Evolutionary conservation across 2,888 invertebrate species (phyloP), one percentile per base, ranked within the genome.

Genomic region (Pseudolycoriella hygida): DNA sequence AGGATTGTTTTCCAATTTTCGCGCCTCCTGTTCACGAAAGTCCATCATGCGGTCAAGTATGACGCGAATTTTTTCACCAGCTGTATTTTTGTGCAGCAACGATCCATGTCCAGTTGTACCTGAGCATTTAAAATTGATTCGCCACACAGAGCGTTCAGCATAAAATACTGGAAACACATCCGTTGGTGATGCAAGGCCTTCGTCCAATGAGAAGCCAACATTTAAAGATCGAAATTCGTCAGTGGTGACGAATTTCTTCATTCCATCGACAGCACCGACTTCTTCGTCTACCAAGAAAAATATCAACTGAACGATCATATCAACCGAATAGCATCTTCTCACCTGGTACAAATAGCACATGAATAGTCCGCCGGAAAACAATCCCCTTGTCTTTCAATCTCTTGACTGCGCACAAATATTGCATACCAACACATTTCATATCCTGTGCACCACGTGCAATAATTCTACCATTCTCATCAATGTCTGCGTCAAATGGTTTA

Each of bases 401-500:
- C 39, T 83, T 67, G 25, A 87, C 67, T 1, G 86, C 82, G 55
- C 81, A 87, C 46, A 87, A 61, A 62, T 76, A 81, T 63, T 85
- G 83, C 50, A 80, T 79, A 15, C 81, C 83, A 44, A 85, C 81
- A 55, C 77, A 81, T 64, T 88, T 88, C 86, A 87, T 88, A 53
- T 84, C 84, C 61, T 81, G 80, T 2, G 78, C 61, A 8, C 84
- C 84, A 10, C 84, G 68, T 0, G 77, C 83, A 57, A 68, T 82
- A 48, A 84, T 83, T 56, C 87, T 78, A 2, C 92, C 93, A 48
- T 85, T 72, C 1, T 76, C 74, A 57, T 88, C 88, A 57, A 92
- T 82, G 52, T 83, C 76, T 0, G 84, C 96, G 50, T 74, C 77
- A 63, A 94, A 96, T 2, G 96, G 94, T 31, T 83, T 82, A 58